Base-by-base conservation (phyloP, 1,140 invertebrate genomes). In the Antheraea mylitta region DNA sequence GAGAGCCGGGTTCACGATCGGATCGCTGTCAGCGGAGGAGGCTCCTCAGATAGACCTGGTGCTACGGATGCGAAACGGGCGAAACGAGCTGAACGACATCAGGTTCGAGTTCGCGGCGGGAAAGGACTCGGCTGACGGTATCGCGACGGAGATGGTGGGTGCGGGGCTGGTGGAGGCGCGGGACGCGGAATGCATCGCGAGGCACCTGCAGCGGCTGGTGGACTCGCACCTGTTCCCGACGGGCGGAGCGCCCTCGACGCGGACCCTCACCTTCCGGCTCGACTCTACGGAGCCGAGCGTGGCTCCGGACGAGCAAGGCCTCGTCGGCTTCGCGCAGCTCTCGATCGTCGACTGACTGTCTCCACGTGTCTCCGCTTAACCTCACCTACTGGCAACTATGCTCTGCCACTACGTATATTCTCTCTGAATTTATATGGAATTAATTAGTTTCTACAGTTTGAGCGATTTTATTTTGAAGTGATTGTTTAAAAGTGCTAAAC, bases 291-390 rank as follows among this genome's bases (percentile, higher is more conserved):
- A 95, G 71, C 93, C 94, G 19, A 96, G 96, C 81, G 98, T 99
- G 94, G 94, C 96, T 22, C 95, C 97, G 18, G 98, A 99, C 92
- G 98, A 99, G 86, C 98, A 98, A 78, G 96, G 98, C 10, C 93
- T 99, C 69, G 95, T 99, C 83, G 99, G 98, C 80, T 99, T 97
- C 94, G 99, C 99, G 86, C 98, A 99, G 93, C 96, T 99, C 77
- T 98, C 98, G 53, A 96, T 98, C 83, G 96, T 96, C 18, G 97
- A 98, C 93, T 98, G 94, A 82, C 5, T 70, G 22, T 62, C 65
- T 45, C 11, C 45, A 48, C 7, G 7, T 6, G 16, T n/a, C 11
- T 16, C 16, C 16, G 11, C 16, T 53, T 53, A 53, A 53, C 45
- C 16, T n/a, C 45, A 53, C 38, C 38, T 10, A 11, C 11, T 42